Evolutionary conservation across 2,113 vertebrate genomes (phyloP).

Genomic region (Heterocephalus glaber): DNA sequence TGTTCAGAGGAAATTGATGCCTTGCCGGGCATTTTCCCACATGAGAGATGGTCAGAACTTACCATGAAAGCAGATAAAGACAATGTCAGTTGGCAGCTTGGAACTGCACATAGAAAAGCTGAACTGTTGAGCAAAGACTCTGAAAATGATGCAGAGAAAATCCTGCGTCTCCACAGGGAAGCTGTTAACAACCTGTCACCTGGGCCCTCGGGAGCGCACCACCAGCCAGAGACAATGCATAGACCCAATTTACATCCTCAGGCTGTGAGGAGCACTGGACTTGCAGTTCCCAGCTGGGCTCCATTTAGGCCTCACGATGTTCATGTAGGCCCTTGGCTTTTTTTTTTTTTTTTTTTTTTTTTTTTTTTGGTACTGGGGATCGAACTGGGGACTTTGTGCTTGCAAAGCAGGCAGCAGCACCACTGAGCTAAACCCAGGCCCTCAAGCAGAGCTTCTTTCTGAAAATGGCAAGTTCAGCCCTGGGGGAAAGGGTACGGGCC

Average conservation of each 20-base stretch:
- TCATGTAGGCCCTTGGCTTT: background rate
- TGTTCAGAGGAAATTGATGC: conserved; percentile 62
- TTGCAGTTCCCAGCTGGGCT: background rate
- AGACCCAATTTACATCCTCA: background rate
- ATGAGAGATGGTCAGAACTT: conserved; percentile 51
- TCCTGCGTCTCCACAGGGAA: background rate
- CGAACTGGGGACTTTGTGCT: too few species aligned
- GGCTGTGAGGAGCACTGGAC: background rate
- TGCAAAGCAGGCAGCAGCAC: too few species aligned
- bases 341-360: too few species aligned
- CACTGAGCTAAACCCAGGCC: too few species aligned
- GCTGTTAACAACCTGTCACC: background rate
- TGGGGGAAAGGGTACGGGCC: background rate
- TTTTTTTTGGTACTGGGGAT: too few species aligned
- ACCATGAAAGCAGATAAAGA: conserved; percentile 46
- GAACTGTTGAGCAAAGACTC: background rate
- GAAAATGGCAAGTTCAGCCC: background rate
- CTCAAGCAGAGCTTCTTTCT: background rate
- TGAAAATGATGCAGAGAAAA: background rate
- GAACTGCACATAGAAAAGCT: conserved; percentile 43
- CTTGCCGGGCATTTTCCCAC: conserved; percentile 53
- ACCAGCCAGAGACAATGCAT: background rate
- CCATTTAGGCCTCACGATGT: background rate
- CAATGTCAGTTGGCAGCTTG: conserved; percentile 36
- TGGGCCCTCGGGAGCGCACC: background rate